Base-by-base conservation (phyloP, 2,888 invertebrate species). In the Carterocephalus palaemon region DNA sequence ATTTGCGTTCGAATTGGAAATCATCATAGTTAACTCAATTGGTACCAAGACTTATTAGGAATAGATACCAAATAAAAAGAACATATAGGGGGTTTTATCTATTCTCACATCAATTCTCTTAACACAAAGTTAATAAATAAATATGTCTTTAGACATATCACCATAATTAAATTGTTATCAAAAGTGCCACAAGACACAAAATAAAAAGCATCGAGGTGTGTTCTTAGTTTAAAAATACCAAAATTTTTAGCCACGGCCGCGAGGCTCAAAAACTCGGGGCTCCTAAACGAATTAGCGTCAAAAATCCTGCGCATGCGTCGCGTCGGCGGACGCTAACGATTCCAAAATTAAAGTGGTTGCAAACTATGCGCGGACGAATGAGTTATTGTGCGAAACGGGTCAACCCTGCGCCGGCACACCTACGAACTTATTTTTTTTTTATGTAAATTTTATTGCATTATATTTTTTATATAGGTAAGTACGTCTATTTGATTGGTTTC, bases 271-370 rank as follows among this genome's bases (percentile, higher is more conserved):
- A 67, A 69, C 64, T 57, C 53, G 57, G 49, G 48, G 56, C 53
- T 53, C 70, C 70, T 67, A 67, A 70, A 64, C 65, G 64, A 75
- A 75, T 75, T 70, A 71, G 67, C 59, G 64, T 57, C 65, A 70
- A 64, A 65, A 63, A 70, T 70, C 51, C 60, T 20, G 59, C 54
- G 67, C 58, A 67, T 65, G 65, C 70, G 64, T 37, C 58, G 57
- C 28, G 53, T 54, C 64, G 62, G 63, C 60, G 49, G 51, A 62
- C 62, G 62, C 62, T 66, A 67, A 66, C 64, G 62, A 71, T 65
- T 67, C 64, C 67, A 53, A 69, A 67, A 66, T 70, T 69, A 57
- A 55, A 59, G 63, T 55, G 66, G 58, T 54, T 60, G 56, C 54
- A 19, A 60, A 62, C 65, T 71, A 69, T 74, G 74, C 65, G 58